Evolutionary conservation across 1,140 invertebrate genomes (phyloP).

Genomic region (Leucophenga varia): DNA sequence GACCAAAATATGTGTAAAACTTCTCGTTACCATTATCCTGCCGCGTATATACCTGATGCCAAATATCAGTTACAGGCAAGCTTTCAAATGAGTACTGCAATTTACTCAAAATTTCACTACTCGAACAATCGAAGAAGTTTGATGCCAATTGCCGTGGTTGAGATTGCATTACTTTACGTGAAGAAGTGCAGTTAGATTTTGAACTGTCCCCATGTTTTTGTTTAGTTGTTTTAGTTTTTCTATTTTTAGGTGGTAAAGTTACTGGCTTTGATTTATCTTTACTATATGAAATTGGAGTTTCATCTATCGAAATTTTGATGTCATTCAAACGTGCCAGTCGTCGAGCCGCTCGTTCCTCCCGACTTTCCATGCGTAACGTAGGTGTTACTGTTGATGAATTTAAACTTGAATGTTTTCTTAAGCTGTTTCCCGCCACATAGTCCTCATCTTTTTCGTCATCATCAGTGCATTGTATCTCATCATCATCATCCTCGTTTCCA

Average conservation of each 20-base stretch:
- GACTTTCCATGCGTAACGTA: conserved; percentile 15
- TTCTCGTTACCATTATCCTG: conserved; percentile 70
- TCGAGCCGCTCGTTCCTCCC: conserved; percentile 31
- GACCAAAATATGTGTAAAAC: conserved; percentile 47
- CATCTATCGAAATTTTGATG: too few species aligned
- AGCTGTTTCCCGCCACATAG: conserved; percentile 24
- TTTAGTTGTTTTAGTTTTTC: too few species aligned
- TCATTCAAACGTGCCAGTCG: conserved; percentile 24
- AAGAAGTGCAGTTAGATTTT: too few species aligned
- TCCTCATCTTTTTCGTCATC: conserved; percentile 37
- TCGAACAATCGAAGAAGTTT: conserved; percentile 33
- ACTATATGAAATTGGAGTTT: too few species aligned
- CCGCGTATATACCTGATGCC: conserved; percentile 75
- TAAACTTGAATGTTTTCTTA: conserved; percentile 1
- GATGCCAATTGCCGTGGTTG: too few species aligned
- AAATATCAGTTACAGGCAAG: conserved; percentile 70
- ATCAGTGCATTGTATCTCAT: conserved; percentile 19
- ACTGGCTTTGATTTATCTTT: too few species aligned
- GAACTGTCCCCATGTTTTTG: too few species aligned
- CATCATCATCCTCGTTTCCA: conserved; percentile 3
- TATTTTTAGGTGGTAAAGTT: too few species aligned
- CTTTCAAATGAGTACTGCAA: conserved; percentile 76
- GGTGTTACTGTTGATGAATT: background rate
- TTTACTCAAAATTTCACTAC: conserved; percentile 58
- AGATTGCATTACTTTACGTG: too few species aligned